Evolutionary conservation across 2,797 vertebrate species (phyloP).

Genomic region (Ceryle rudis): DNA sequence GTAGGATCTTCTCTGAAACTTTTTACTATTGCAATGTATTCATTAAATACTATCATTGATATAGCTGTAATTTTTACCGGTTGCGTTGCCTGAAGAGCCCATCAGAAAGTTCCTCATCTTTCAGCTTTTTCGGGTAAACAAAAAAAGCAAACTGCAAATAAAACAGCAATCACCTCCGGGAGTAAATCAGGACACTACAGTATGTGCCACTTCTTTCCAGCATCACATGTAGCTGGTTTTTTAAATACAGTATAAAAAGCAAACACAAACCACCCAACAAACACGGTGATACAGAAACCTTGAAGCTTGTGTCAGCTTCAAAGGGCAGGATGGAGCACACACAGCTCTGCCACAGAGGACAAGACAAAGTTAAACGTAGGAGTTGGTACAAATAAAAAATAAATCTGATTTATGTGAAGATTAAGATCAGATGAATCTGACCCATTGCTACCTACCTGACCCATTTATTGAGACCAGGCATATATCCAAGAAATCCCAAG

Average conservation of each 20-base stretch:
- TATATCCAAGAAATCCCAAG: accelerated
- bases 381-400: not conserved
- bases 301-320: accelerated
- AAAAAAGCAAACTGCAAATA: not conserved
- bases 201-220: accelerated
- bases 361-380: not conserved
- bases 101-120: accelerated
- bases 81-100: not conserved
- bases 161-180: accelerated
- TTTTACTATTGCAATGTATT: no score
- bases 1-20: no score
- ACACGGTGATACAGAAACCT: accelerated
- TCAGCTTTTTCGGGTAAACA: accelerated
- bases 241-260: accelerated
- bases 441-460: no score
- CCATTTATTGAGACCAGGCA: not conserved
- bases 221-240: accelerated
- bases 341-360: not conserved
- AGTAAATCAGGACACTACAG: not conserved
- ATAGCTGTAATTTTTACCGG: no score
- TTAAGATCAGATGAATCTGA: not conserved
- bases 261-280: not conserved
- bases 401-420: not conserved
- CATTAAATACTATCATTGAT: no score
- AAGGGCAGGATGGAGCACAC: not conserved